These are phyloP conservation scores for Vicugna pacos DNA, from an alignment of 2,113 vertebrate genomes.

Conservation along the genomic window DNA sequence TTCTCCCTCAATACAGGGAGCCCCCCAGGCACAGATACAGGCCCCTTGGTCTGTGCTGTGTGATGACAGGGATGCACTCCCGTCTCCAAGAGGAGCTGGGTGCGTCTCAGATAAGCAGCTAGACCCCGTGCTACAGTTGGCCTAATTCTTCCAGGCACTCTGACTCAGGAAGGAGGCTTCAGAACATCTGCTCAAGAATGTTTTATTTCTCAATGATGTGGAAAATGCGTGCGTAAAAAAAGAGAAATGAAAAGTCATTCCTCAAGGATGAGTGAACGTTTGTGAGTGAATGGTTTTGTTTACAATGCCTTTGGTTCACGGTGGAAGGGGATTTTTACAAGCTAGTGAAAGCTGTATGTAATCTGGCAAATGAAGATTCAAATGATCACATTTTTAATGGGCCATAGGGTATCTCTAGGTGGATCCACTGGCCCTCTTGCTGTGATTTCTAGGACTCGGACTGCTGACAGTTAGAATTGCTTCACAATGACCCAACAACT, in stretches of 20 bases:
- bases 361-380: conserved; percentile 75
- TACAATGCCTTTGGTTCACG: conserved; percentile 26
- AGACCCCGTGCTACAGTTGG: neutral
- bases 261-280: conserved; percentile 61
- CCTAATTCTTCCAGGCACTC: neutral
- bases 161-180: conserved; percentile 65
- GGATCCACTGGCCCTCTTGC: conserved; percentile 65
- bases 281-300: conserved; percentile 47
- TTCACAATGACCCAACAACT: conserved; percentile 55
- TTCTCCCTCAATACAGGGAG: neutral
- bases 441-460: conserved; percentile 68
- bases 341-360: conserved; percentile 69
- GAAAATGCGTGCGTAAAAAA: conserved; percentile 57
- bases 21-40: neutral
- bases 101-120: conserved; percentile 50
- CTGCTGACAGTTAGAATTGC: conserved; percentile 72
- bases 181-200: conserved; percentile 44
- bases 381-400: conserved; percentile 67
- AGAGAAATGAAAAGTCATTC: conserved; percentile 63
- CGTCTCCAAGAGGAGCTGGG: neutral
- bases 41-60: neutral
- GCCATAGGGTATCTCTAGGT: conserved; percentile 73
- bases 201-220: conserved; percentile 63
- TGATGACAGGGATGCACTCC: neutral
- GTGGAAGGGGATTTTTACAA: conserved; percentile 66